Percentiles rank a stretch among this genome's conserved stretches.
Evolutionary conservation across 2,113 vertebrate species (phyloP).

Genomic region (Pleuronectes platessa): DNA sequence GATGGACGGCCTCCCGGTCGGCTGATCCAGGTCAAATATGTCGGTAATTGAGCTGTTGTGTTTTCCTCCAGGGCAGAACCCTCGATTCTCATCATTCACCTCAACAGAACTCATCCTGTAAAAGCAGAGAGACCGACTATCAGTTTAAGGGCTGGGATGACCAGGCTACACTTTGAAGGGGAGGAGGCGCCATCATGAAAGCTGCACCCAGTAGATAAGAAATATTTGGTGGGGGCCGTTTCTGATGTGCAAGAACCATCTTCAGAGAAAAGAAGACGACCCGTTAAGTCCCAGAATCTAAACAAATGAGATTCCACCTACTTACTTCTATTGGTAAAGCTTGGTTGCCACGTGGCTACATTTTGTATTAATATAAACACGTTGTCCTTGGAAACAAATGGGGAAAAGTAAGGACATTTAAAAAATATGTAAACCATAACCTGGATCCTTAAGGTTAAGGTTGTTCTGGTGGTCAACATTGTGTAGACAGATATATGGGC

Average conservation of each 20-base stretch:
- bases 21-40: slow-evolving; percentile 83
- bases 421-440: not conserved
- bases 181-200: slow-evolving; percentile 22
- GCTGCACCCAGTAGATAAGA: slow-evolving; percentile 74
- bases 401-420: not conserved
- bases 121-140: slow-evolving; percentile 20
- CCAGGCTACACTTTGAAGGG: not conserved
- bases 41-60: slow-evolving; percentile 71
- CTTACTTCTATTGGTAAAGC: not conserved
- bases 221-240: slow-evolving; percentile 1
- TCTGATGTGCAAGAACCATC: not conserved
- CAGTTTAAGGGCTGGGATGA: not conserved
- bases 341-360: not conserved
- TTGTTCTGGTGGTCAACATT: not conserved
- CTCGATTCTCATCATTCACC: slow-evolving; percentile 84
- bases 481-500: too few relatives aligned
- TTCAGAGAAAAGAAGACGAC: not conserved
- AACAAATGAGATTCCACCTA: not conserved
- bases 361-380: too few relatives aligned
- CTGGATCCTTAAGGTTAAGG: not conserved
- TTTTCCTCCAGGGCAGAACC: slow-evolving; percentile 63
- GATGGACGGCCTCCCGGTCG: slow-evolving; percentile 87
- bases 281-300: not conserved
- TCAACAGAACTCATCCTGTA: slow-evolving; percentile 90
- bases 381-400: not conserved